Percentiles rank a stretch among this genome's conserved stretches.
These are phyloP conservation scores for Scaptomyza reducta DNA, from an alignment of 2,888 invertebrate species.

Conservation along the genomic window DNA sequence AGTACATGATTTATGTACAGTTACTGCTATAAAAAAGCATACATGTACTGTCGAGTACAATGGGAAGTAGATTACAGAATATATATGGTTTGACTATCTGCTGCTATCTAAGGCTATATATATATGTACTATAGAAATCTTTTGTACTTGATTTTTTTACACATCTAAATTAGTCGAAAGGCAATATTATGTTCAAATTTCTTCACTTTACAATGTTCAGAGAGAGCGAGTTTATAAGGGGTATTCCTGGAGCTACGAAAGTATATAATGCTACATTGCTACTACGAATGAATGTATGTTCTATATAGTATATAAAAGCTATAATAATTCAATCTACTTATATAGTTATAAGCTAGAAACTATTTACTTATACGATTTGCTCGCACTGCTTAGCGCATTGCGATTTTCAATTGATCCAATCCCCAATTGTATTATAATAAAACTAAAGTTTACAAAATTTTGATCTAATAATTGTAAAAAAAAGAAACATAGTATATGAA, in stretches of 20 bases:
- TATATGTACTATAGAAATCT: slow-evolving; percentile 1
- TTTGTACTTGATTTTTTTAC: slow-evolving; percentile 8
- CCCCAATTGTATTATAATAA: slow-evolving; percentile 8
- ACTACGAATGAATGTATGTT: slow-evolving; percentile 1
- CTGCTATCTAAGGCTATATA: slow-evolving; percentile 21
- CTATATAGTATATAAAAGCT: neutral
- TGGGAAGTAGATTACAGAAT: slow-evolving; percentile 1
- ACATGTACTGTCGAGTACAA: slow-evolving; percentile 25
- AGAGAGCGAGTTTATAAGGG: slow-evolving; percentile 28
- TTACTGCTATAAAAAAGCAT: slow-evolving; percentile 26
- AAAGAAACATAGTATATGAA: slow-evolving; percentile 7
- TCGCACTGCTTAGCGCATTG: slow-evolving; percentile 11
- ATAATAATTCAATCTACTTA: slow-evolving; percentile 18
- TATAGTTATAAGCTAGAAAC: slow-evolving; percentile 16
- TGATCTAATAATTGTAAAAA: slow-evolving; percentile 1
- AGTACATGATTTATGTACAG: slow-evolving; percentile 42
- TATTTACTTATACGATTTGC: slow-evolving; percentile 17
- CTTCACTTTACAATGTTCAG: slow-evolving; percentile 38
- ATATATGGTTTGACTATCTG: slow-evolving; percentile 17
- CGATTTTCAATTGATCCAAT: neutral
- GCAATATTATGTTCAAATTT: slow-evolving; percentile 15
- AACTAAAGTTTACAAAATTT: slow-evolving; percentile 18
- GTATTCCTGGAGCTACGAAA: slow-evolving; percentile 11
- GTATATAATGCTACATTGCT: slow-evolving; percentile 4
- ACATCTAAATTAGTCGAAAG: slow-evolving; percentile 32